These are phyloP conservation scores for Cryptops parisi DNA, from an alignment of 2,888 invertebrate species.

Conservation along the genomic window DNA sequence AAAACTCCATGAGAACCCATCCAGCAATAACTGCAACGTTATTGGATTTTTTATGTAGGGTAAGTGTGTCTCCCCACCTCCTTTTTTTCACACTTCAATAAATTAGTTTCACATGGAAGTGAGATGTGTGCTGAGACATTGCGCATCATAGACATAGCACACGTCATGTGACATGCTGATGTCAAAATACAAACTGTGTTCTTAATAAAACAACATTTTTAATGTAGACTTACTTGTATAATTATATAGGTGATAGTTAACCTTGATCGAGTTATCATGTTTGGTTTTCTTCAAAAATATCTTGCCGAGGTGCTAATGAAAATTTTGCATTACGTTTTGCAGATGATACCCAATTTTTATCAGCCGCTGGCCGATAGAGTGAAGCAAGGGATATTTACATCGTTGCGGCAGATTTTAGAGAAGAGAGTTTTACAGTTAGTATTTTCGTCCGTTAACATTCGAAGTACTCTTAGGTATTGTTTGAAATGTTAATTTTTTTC, in stretches of 20 bases:
- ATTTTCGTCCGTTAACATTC: not conserved
- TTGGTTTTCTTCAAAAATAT: slow-evolving; percentile 7
- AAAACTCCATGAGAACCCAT: slow-evolving; percentile 81
- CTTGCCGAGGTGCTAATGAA: not conserved
- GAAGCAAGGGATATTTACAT: slow-evolving; percentile 62
- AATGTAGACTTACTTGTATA: not conserved
- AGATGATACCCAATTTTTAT: slow-evolving; percentile 78
- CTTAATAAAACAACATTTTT: too few relatives aligned
- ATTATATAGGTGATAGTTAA: too few relatives aligned
- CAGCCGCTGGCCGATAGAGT: slow-evolving; percentile 64
- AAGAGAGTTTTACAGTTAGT: slow-evolving; percentile 66
- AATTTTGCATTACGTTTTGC: slow-evolving; percentile 23
- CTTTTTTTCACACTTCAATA: not conserved
- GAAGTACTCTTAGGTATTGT: not conserved
- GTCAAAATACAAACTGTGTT: not conserved
- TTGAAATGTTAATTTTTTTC: slow-evolving; percentile 7
- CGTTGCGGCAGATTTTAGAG: slow-evolving; percentile 69
- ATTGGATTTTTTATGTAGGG: slow-evolving; percentile 73
- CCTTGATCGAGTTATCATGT: too few relatives aligned
- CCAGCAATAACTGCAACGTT: slow-evolving; percentile 79
- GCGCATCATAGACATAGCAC: too few relatives aligned
- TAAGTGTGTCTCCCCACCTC: slow-evolving; percentile 24
- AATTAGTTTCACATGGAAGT: not conserved
- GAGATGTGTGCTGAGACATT: not conserved
- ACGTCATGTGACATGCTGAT: not conserved